phyloP scores from a whole-genome alignment of 1,140 invertebrate species.

The Caenorhabditis tropicalis region DNA sequence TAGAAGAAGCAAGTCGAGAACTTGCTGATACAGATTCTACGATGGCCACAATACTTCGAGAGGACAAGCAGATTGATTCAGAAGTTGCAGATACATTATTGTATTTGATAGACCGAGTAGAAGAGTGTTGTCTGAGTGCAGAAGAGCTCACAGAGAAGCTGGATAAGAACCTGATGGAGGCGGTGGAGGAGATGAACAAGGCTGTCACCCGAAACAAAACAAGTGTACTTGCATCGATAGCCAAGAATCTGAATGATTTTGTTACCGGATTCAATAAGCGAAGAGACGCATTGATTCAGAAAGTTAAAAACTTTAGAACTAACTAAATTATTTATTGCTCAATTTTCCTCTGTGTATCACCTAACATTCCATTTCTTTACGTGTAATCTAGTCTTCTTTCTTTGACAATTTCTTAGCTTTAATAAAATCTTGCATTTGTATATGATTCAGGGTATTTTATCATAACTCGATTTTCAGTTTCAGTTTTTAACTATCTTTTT shows the following conservation, averaged over 20 bases:
- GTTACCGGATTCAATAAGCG: conserved; percentile 6
- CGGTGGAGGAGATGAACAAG: not conserved
- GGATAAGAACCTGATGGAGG: not conserved
- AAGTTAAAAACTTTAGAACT: not conserved
- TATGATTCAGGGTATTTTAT: no score
- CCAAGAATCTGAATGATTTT: not conserved
- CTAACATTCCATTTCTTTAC: no score
- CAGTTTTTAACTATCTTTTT: not conserved
- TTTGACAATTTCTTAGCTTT: no score
- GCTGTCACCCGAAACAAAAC: not conserved
- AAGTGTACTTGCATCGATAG: not conserved
- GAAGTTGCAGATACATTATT: not conserved
- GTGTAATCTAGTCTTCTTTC: no score
- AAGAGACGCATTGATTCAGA: not conserved
- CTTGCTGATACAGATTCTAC: not conserved
- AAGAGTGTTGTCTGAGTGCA: not conserved
- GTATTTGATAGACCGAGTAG: conserved; percentile 5
- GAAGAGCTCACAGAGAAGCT: not conserved
- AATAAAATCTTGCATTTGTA: no score
- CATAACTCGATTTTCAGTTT: no score
- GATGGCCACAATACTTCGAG: conserved; percentile 15
- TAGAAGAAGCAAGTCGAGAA: not conserved
- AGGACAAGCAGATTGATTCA: not conserved
- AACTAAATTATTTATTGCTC: not conserved
- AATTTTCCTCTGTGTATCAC: no score